These are phyloP conservation scores for Dasyornis broadbenti DNA, from an alignment of 2,113 vertebrate species.

Conservation along the genomic window DNA sequence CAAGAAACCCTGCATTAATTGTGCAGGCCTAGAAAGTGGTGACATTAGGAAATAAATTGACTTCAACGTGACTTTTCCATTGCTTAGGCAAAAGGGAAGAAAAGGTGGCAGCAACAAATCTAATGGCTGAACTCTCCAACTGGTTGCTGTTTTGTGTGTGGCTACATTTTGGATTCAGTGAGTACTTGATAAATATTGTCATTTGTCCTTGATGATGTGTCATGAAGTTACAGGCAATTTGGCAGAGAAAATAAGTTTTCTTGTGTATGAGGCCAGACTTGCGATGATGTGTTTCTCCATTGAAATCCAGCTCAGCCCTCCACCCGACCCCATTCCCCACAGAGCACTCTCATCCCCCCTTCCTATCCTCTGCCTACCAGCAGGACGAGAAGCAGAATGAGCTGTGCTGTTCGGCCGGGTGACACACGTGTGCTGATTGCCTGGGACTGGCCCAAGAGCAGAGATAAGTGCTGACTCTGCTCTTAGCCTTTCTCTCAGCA, in stretches of 20 bases:
- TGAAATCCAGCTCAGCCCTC: neutral
- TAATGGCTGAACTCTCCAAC: neutral
- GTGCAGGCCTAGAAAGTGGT: neutral
- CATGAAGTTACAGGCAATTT: neutral
- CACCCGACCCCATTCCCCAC: neutral
- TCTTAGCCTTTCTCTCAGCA: neutral
- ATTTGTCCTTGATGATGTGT: slow-evolving; percentile 3
- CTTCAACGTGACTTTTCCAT: neutral
- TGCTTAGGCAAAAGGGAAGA: neutral
- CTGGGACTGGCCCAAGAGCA: neutral
- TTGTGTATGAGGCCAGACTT: neutral
- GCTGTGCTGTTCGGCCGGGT: accelerated
- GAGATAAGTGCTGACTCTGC: neutral
- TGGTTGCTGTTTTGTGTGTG: neutral
- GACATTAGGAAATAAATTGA: neutral
- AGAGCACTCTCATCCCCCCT: neutral
- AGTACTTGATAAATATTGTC: slow-evolving; percentile 12
- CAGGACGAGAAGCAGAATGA: neutral
- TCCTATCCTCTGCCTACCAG: neutral
- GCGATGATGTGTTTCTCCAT: neutral
- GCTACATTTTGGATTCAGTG: neutral
- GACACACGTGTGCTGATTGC: neutral
- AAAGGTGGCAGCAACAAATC: neutral
- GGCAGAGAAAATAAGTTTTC: neutral
- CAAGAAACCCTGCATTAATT: neutral